phyloP scores from a whole-genome alignment of 2,113 vertebrate species.

The Thunnus thynnus region DNA sequence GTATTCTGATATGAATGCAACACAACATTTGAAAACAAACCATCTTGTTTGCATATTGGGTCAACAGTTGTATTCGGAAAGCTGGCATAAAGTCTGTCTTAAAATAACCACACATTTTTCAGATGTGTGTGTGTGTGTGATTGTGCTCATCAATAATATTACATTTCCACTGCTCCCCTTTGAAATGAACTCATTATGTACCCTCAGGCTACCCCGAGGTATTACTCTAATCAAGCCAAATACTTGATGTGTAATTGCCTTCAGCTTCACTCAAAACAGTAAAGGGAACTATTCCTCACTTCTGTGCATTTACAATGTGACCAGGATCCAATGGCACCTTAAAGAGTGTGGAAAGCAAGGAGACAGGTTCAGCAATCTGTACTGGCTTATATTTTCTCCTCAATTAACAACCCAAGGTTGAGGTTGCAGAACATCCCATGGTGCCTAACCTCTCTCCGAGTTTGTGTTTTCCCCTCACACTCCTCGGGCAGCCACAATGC shows the following conservation, averaged over 20 bases:
- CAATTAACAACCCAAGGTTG: slow-evolving; percentile 72
- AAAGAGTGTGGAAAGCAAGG: slow-evolving; percentile 14
- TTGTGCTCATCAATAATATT: slow-evolving; percentile 34
- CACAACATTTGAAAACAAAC: slow-evolving; percentile 51
- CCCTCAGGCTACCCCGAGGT: slow-evolving; percentile 56
- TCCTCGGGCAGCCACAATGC: slow-evolving; percentile 38
- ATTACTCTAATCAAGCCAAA: slow-evolving; percentile 70
- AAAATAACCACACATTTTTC: slow-evolving; percentile 18
- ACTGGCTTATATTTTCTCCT: slow-evolving; percentile 60
- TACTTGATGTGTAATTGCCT: slow-evolving; percentile 64
- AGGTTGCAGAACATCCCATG: slow-evolving; percentile 58
- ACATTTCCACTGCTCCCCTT: slow-evolving; percentile 35
- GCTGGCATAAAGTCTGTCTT: slow-evolving; percentile 7
- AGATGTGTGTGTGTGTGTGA: slow-evolving; percentile 8
- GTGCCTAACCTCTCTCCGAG: slow-evolving; percentile 33
- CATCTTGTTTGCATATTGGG: slow-evolving; percentile 47
- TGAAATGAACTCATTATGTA: slow-evolving; percentile 65
- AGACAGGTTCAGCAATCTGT: slow-evolving; percentile 7
- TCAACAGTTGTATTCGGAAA: slow-evolving; percentile 35
- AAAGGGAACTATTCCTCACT: slow-evolving; percentile 35
- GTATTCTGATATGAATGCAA: slow-evolving; percentile 32
- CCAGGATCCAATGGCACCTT: slow-evolving; percentile 14
- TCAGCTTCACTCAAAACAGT: slow-evolving; percentile 47
- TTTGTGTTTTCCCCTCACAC: slow-evolving; percentile 16
- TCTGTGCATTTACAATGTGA: slow-evolving; percentile 34